Evolutionary conservation across 2,888 invertebrate species (phyloP), one percentile per base, ranked within the genome.

Genomic region (Conops quadrifasciatus): DNA sequence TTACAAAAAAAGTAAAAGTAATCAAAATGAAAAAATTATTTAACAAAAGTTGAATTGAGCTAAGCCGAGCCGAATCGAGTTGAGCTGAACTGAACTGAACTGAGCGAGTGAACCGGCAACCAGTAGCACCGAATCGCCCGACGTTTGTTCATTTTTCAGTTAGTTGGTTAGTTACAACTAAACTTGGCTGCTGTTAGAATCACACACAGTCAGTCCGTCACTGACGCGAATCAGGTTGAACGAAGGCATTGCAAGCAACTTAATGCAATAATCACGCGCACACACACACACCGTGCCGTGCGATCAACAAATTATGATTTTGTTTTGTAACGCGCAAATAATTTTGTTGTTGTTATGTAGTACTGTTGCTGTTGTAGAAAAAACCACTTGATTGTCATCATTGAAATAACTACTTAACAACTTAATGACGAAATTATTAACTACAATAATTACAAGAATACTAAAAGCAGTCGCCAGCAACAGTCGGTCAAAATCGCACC

Each of bases 21-120:
- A 56, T 4, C 21, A 30, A 59, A 15, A 26, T 15, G 30, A 59
- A 59, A 30, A n/a, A 36, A 36, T 26, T n/a, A 59, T 59, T 59
- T 59, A 36, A 36, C 36, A 36, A 36, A 9, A 36, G 9, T 9
- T 36, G 36, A 36, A 36, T 36, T 36, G 36, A 36, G 36, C 36
- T 5, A 15, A 63, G 36, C 36, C 9, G 36, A 36, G 9, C 9
- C 15, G 21, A 45, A 63, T 49, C 47, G 28, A 65, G 16, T 11
- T 5, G 30, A 63, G 36, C 36, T 36, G 36, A 36, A 36, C 9
- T 15, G 21, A 45, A 63, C 51, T 65, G 28, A 65, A 65, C 51
- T 45, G 49, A 65, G 21, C n/a, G 60, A 62, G 26, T 16, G 15
- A 60, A 58, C 24, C 19, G 24, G 9, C 7, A 59, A 59, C 36